Percentiles rank a stretch among this genome's conserved stretches.
Evolutionary conservation across 2,113 vertebrate species (phyloP).

Genomic region (Alouatta palliata): DNA sequence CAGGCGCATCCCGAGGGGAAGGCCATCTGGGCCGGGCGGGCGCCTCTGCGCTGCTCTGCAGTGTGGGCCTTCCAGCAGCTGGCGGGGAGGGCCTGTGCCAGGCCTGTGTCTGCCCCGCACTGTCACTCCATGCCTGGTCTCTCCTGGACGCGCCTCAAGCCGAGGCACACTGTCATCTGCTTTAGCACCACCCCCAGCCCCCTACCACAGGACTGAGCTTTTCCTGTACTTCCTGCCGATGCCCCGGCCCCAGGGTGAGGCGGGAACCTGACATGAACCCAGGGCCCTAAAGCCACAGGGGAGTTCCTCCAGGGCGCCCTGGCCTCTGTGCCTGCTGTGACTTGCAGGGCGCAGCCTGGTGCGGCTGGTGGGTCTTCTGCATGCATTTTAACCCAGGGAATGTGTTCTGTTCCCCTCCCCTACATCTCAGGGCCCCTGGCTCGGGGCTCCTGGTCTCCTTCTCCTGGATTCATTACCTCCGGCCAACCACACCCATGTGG

Average conservation of each 20-base stretch:
- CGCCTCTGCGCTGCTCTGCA: not conserved
- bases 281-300: not conserved
- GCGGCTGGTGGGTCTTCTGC: fast-evolving
- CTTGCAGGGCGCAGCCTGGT: fast-evolving
- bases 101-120: not conserved
- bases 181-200: fast-evolving
- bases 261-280: not conserved
- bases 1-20: not conserved
- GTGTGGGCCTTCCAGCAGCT: not conserved
- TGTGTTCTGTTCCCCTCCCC: too few relatives aligned
- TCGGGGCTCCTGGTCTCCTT: not conserved
- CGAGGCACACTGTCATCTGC: not conserved
- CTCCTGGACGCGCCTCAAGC: fast-evolving
- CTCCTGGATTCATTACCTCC: fast-evolving
- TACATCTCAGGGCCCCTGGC: not conserved
- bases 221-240: not conserved
- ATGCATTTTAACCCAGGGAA: not conserved
- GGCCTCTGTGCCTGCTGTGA: not conserved
- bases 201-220: not conserved
- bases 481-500: not conserved
- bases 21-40: not conserved
- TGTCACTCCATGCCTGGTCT: not conserved
- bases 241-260: not conserved
- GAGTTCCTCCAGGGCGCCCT: not conserved
- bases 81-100: too few relatives aligned